Conservation (phyloP, 2,797 vertebrate genomes). For the Chrosomus eos region DNA sequence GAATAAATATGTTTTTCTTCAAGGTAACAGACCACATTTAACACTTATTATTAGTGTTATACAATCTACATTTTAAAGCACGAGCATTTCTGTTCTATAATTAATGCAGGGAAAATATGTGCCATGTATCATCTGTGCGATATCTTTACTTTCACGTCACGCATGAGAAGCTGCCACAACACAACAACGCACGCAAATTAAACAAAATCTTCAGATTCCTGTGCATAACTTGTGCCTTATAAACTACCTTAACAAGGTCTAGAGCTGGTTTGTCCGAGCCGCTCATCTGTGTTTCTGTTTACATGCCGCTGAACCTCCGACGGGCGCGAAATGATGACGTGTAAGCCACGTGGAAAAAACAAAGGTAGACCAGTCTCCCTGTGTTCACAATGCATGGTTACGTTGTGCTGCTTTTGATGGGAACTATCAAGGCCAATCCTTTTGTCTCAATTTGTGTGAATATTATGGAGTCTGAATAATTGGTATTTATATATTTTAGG, state of each 20-base stretch:
- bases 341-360: not conserved
- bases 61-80: not conserved
- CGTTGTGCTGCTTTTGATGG: not conserved
- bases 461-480: not conserved
- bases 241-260: conserved; percentile 76
- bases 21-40: not conserved
- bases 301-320: conserved; percentile 45
- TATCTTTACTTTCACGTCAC: not conserved
- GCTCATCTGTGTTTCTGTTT: conserved; percentile 18
- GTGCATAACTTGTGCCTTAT: not conserved
- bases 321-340: conserved; percentile 57
- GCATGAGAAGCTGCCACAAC: not conserved
- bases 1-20: too few relatives aligned
- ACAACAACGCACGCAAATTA: not conserved
- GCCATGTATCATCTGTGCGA: not conserved
- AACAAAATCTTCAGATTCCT: not conserved
- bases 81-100: not conserved
- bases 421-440: not conserved
- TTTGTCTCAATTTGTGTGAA: not conserved
- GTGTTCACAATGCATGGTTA: too few relatives aligned
- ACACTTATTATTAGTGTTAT: not conserved
- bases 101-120: not conserved
- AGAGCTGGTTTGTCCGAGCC: conserved; percentile 62
- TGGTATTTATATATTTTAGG: not conserved
- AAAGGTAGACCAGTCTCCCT: not conserved